Conservation (phyloP, 2,888 invertebrate species). For the Suillia variegata region DNA sequence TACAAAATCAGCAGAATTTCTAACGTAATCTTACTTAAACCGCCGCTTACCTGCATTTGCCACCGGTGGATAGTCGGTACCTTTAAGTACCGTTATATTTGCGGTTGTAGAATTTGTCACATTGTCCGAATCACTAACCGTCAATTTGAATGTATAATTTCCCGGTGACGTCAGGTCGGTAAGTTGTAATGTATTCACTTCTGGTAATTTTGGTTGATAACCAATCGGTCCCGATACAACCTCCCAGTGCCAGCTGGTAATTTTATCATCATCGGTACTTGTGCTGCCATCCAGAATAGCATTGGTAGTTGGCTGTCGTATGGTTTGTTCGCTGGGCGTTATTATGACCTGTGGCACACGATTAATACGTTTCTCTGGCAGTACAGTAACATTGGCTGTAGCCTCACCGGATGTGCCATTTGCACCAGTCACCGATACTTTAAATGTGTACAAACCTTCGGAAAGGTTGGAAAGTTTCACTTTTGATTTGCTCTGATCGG, state of each 20-base stretch:
- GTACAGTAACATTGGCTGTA: slow-evolving; percentile 87
- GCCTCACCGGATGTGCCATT: slow-evolving; percentile 79
- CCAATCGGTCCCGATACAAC: slow-evolving; percentile 85
- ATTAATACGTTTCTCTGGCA: slow-evolving; percentile 83
- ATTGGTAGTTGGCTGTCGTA: slow-evolving; percentile 87
- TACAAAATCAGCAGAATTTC: not conserved
- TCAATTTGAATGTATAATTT: slow-evolving; percentile 87
- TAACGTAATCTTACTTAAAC: not conserved
- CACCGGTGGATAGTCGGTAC: slow-evolving; percentile 92
- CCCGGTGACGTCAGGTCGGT: slow-evolving; percentile 85
- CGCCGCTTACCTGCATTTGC: slow-evolving; percentile 77
- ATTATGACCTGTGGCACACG: slow-evolving; percentile 84
- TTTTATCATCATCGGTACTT: slow-evolving; percentile 81
- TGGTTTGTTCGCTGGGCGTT: slow-evolving; percentile 82
- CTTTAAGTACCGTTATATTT: slow-evolving; percentile 87
- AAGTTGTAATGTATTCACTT: slow-evolving; percentile 81
- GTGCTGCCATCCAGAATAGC: slow-evolving; percentile 89
- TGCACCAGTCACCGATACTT: slow-evolving; percentile 78
- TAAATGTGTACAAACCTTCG: slow-evolving; percentile 87
- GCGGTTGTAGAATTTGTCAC: slow-evolving; percentile 84
- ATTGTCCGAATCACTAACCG: slow-evolving; percentile 90
- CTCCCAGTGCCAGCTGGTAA: slow-evolving; percentile 92
- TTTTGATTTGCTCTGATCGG: slow-evolving; percentile 81
- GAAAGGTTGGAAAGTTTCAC: slow-evolving; percentile 83
- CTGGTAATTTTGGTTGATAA: slow-evolving; percentile 79